A percentile compares a stretch with the other conserved stretches of the same genome.
These are phyloP conservation scores for Apodemia duryi DNA, from an alignment of 2,888 invertebrate species.

Conservation along the genomic window DNA sequence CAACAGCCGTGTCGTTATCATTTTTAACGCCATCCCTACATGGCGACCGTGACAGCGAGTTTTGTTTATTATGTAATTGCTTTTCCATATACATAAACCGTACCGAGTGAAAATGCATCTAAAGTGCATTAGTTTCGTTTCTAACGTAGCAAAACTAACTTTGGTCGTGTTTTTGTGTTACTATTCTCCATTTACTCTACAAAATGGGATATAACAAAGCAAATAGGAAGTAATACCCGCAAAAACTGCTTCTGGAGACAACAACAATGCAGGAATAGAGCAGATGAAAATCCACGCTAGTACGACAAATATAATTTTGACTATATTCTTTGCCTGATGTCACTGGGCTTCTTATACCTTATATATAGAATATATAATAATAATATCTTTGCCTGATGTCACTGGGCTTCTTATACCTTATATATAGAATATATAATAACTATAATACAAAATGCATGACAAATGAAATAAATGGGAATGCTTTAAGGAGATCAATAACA, in stretches of 20 bases:
- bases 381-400: slow-evolving; percentile 1
- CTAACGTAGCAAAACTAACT: not conserved
- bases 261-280: not conserved
- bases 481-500: not conserved
- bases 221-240: not conserved
- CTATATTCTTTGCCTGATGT: not conserved
- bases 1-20: not conserved
- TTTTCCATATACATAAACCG: not conserved
- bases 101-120: not conserved
- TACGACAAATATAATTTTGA: slow-evolving; percentile 2
- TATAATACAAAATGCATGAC: not conserved
- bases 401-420: not conserved
- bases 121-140: not conserved
- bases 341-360: not conserved
- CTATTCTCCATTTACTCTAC: not conserved
- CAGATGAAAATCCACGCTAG: not conserved
- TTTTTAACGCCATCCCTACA: not conserved
- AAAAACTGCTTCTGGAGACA: not conserved
- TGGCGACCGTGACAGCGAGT: not conserved
- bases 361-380: not conserved
- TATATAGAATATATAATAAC: not conserved
- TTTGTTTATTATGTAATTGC: not conserved
- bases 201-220: slow-evolving; percentile 5
- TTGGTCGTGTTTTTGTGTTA: not conserved
- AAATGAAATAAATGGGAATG: not conserved